phyloP scores from a whole-genome alignment of 2,888 invertebrate genomes.

The Yponomeuta cagnagella region DNA sequence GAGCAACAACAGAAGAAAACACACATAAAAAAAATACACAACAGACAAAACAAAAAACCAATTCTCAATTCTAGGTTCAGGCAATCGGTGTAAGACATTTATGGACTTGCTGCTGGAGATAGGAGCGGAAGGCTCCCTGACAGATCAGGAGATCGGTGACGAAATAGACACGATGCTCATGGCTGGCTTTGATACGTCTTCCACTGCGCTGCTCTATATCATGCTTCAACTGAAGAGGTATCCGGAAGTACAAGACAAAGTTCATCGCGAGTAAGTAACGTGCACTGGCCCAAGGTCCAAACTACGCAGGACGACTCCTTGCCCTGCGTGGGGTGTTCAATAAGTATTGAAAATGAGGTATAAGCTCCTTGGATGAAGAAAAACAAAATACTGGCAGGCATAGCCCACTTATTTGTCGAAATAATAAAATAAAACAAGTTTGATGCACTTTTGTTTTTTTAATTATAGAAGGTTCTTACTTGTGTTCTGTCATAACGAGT shows the following conservation, averaged over 20 bases:
- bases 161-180: conserved; percentile 15
- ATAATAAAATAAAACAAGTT: too few species aligned
- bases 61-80: conserved; percentile 3
- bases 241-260: conserved; percentile 15
- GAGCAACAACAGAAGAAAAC: neutral
- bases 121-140: conserved; percentile 8
- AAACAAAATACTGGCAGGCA: too few species aligned
- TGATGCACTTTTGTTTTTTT: too few species aligned
- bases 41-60: neutral
- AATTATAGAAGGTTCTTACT: too few species aligned
- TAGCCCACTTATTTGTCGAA: too few species aligned
- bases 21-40: neutral
- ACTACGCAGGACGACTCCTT: too few species aligned
- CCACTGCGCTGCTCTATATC: neutral
- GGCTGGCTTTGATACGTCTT: conserved; percentile 16
- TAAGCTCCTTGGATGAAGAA: too few species aligned
- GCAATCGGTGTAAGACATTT: conserved; percentile 13
- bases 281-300: neutral
- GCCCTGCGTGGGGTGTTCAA: too few species aligned
- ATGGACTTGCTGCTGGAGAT: conserved; percentile 16
- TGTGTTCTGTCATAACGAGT: too few species aligned
- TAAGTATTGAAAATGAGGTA: too few species aligned
- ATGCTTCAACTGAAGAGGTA: conserved; percentile 13
- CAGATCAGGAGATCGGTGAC: conserved; percentile 14
- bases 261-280: conserved; percentile 15